These are phyloP conservation scores for Leptopilina boulardi DNA, from an alignment of 1,140 invertebrate species.

Conservation along the genomic window DNA sequence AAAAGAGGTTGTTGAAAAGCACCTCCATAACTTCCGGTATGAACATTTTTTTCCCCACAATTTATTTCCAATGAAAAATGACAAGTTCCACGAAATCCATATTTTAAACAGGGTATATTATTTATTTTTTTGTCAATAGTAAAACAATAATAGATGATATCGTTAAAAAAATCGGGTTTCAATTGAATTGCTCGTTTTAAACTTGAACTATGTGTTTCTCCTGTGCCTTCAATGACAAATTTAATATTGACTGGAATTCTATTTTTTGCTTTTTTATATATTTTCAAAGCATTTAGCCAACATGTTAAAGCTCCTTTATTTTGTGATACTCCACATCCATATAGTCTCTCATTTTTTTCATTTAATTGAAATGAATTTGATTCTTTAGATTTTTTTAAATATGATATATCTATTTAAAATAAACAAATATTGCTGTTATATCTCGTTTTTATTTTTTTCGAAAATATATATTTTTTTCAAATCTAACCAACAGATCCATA, in stretches of 20 bases:
- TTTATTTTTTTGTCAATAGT: constrained; percentile 84
- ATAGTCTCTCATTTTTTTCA: constrained; percentile 46
- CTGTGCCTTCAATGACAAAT: constrained; percentile 82
- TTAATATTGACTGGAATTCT: constrained; percentile 82
- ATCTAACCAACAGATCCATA: constrained; percentile 52
- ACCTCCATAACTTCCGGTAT: constrained; percentile 51
- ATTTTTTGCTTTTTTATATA: constrained; percentile 73
- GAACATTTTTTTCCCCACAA: constrained; percentile 48
- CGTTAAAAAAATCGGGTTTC: constrained; percentile 72
- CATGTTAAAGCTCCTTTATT: constrained; percentile 60
- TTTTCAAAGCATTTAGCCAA: constrained; percentile 68
- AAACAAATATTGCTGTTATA: constrained; percentile 32
- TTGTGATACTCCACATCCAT: constrained; percentile 51
- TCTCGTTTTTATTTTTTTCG: not conserved
- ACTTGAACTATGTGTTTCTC: constrained; percentile 79
- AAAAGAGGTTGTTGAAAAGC: constrained; percentile 56
- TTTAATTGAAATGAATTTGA: constrained; percentile 51
- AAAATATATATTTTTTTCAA: constrained; percentile 23
- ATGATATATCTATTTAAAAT: constrained; percentile 49
- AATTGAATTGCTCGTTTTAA: constrained; percentile 77
- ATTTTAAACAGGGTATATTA: constrained; percentile 81
- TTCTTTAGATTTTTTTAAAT: constrained; percentile 61
- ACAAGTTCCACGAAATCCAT: constrained; percentile 80
- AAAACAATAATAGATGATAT: constrained; percentile 80
- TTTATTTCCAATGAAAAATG: constrained; percentile 79